Percentiles rank a stretch among this genome's conserved stretches.
Evolutionary conservation across 2,113 vertebrate genomes (phyloP).

Genomic region (Eudyptes chrysolophus): DNA sequence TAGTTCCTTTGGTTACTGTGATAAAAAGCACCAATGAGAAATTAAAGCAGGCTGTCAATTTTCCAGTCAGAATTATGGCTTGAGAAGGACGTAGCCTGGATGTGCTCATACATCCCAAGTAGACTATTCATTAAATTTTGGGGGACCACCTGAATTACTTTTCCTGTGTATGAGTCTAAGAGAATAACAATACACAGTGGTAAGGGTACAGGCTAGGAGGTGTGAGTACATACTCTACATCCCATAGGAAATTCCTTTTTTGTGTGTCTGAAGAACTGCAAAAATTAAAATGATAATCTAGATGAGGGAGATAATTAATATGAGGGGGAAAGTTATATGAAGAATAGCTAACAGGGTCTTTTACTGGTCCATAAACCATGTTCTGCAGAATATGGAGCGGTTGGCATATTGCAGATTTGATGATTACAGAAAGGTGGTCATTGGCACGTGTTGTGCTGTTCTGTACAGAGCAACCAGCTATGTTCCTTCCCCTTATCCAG

Average conservation of each 20-base stretch:
- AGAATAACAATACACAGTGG: background rate
- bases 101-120: background rate
- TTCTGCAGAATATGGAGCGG: background rate
- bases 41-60: background rate
- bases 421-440: background rate
- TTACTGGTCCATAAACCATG: background rate
- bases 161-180: background rate
- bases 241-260: background rate
- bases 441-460: background rate
- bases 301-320: background rate
- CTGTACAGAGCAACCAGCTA: background rate
- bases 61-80: background rate
- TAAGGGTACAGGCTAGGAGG: background rate
- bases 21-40: background rate
- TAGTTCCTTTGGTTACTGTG: background rate
- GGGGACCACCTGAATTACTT: background rate
- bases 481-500: background rate
- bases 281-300: background rate
- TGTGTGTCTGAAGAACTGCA: background rate
- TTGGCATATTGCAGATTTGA: background rate
- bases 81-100: background rate
- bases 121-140: background rate
- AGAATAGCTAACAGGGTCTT: background rate
- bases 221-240: background rate
- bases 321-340: background rate